Evolutionary conservation across 2,113 vertebrate genomes (phyloP).

Genomic region (Chroicocephalus ridibundus): DNA sequence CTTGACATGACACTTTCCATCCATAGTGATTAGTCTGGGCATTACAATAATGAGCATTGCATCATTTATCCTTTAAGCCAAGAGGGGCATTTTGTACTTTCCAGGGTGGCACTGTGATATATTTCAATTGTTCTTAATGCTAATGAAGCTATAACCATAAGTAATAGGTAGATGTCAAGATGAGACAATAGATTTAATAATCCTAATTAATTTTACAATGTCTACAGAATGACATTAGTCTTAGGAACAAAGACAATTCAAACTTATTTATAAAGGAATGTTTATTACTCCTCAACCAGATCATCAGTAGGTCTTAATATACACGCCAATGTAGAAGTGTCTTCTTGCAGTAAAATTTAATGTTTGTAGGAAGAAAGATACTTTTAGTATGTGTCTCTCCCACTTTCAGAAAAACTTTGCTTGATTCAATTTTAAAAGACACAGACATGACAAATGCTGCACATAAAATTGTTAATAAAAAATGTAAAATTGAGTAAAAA

Average conservation of each 20-base stretch:
- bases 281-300: not conserved
- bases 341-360: not conserved
- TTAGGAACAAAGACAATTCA: not conserved
- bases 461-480: not conserved
- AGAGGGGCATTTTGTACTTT: not conserved
- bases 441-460: not conserved
- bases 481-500: not conserved
- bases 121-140: not conserved
- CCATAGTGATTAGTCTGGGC: not conserved
- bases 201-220: not conserved
- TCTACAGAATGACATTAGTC: not conserved
- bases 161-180: not conserved
- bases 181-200: not conserved
- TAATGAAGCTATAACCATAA: not conserved
- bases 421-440: not conserved
- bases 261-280: not conserved
- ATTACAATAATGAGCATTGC: not conserved
- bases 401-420: not conserved
- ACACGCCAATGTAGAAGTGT: not conserved
- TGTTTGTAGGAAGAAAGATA: not conserved
- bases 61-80: not conserved
- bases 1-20: not conserved
- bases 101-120: not conserved
- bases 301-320: not conserved
- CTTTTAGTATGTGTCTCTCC: not conserved